phyloP scores from a whole-genome alignment of 2,888 invertebrate species.

The Colletes collaris region DNA sequence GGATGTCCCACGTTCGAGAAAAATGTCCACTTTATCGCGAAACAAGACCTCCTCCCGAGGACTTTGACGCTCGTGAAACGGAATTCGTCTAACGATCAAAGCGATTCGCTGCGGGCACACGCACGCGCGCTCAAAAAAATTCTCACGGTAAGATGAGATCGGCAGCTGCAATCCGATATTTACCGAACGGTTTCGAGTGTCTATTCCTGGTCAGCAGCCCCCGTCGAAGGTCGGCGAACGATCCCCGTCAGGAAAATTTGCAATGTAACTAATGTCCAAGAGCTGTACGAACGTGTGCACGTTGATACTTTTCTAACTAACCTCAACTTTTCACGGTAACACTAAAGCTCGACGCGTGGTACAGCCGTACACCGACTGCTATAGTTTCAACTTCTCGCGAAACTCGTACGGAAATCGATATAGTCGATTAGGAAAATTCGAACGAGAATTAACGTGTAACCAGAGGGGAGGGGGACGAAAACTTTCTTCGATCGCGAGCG shows the following conservation, averaged over 20 bases:
- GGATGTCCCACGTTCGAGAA: not conserved
- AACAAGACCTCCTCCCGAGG: too few species aligned
- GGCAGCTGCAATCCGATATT: constrained; percentile 73
- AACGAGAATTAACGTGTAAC: not conserved
- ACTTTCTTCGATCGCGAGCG: constrained; percentile 6
- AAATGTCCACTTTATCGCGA: not conserved
- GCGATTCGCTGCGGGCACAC: not conserved
- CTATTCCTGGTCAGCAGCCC: constrained; percentile 62
- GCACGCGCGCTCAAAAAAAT: constrained; percentile 41
- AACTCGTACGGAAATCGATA: constrained; percentile 25
- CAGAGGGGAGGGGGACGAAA: not conserved
- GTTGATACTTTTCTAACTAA: too few species aligned
- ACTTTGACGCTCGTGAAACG: not conserved
- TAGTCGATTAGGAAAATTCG: constrained; percentile 19
- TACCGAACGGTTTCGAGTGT: constrained; percentile 71
- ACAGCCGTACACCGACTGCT: too few species aligned
- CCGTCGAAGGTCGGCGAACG: constrained; percentile 48
- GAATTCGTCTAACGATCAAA: not conserved
- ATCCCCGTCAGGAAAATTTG: constrained; percentile 23
- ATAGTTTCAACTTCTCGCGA: constrained; percentile 13
- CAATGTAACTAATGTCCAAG: constrained; percentile 11
- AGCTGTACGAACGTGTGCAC: not conserved
- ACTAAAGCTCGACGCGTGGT: too few species aligned
- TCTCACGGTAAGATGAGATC: constrained; percentile 72
- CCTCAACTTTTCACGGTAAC: too few species aligned